Evolutionary conservation across 2,113 vertebrate genomes (phyloP).

Genomic region (Prinia subflava): DNA sequence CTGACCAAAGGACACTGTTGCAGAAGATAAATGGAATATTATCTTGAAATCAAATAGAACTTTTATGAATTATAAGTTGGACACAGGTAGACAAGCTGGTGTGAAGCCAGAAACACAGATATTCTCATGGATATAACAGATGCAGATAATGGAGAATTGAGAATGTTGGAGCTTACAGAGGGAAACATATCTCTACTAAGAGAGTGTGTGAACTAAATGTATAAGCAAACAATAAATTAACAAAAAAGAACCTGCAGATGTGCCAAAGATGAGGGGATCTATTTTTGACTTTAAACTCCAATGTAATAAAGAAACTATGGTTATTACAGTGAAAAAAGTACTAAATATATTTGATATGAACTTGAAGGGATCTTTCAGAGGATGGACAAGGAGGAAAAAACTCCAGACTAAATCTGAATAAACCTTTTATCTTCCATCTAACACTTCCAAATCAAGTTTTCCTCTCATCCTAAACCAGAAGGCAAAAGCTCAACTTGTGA

Average conservation of each 20-base stretch:
- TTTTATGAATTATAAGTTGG: slow-evolving; percentile 13
- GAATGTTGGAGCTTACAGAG: not conserved
- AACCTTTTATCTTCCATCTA: not conserved
- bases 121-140: not conserved
- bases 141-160: not conserved
- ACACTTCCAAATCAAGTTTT: not conserved
- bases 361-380: not conserved
- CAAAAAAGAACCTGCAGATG: not conserved
- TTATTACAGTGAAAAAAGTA: not conserved
- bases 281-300: not conserved
- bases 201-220: not conserved
- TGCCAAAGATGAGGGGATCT: not conserved
- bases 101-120: not conserved
- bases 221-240: slow-evolving; percentile 10
- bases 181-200: not conserved
- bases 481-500: not conserved
- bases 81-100: not conserved
- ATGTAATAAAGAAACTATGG: not conserved
- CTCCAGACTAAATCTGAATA: not conserved
- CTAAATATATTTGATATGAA: not conserved
- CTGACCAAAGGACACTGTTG: not conserved
- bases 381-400: not conserved
- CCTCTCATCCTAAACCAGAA: not conserved
- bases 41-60: not conserved
- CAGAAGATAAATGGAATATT: not conserved